A percentile compares a stretch with the other conserved stretches of the same genome.
Evolutionary conservation across 2,797 vertebrate genomes (phyloP).

Genomic region (Paedocypris micromegethes): DNA sequence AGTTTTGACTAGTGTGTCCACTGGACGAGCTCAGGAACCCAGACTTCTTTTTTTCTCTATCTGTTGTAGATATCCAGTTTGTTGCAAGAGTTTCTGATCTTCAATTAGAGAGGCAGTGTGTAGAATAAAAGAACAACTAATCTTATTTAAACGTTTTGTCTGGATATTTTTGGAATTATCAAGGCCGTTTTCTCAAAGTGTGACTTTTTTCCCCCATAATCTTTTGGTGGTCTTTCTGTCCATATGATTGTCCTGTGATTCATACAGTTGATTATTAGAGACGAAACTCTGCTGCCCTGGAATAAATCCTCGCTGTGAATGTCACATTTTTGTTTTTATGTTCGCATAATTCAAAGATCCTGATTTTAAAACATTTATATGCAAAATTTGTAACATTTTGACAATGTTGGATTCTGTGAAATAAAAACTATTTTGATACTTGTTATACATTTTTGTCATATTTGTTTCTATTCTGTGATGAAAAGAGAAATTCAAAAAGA

Average conservation of each 20-base stretch:
- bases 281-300: slow-evolving; percentile 50
- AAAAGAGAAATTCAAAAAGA: too few species aligned
- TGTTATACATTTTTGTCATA: slow-evolving; percentile 19
- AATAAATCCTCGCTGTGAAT: slow-evolving; percentile 54
- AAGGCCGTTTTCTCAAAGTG: slow-evolving; percentile 1
- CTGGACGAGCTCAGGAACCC: slow-evolving; percentile 42
- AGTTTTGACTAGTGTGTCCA: slow-evolving; percentile 21
- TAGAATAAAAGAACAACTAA: too few species aligned
- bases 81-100: too few species aligned
- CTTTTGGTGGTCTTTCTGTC: slow-evolving; percentile 45
- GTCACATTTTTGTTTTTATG: slow-evolving; percentile 64
- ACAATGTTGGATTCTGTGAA: slow-evolving; percentile 70
- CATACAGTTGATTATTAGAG: slow-evolving; percentile 55
- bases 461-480: not conserved
- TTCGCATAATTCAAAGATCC: slow-evolving; percentile 65
- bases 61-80: too few species aligned
- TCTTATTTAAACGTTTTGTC: too few species aligned
- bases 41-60: slow-evolving; percentile 19
- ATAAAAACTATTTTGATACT: slow-evolving; percentile 81
- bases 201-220: slow-evolving; percentile 13
- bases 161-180: too few species aligned
- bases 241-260: slow-evolving; percentile 26
- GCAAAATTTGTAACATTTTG: slow-evolving; percentile 72
- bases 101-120: too few species aligned
- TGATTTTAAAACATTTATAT: slow-evolving; percentile 75